Evolutionary conservation across 2,113 vertebrate genomes (phyloP), one percentile per base, ranked within the genome.

Genomic region (Macrotus californicus): DNA sequence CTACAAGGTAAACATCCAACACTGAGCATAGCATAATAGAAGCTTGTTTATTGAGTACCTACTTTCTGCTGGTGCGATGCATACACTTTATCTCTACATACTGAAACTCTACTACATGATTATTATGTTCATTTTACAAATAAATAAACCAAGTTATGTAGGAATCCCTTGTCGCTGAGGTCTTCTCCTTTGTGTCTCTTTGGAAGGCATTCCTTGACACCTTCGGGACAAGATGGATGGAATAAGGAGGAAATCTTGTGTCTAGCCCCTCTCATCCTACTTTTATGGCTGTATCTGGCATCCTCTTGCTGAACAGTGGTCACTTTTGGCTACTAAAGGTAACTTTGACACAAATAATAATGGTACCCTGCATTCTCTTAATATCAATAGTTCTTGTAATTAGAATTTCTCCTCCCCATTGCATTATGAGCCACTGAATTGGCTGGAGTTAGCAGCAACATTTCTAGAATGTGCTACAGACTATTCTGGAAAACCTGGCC

Each of bases 361-460:
- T 48, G 72, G 59, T 29, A 61, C 29, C 61, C 22, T 19, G 41
- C 34, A 59, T 80, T 94, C 14, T 93, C 11, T 26, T 77, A 31
- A 18, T 61, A 88, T 67, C 26, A 22, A 3, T 0, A 52, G 91
- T 76, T 52, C 46, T 70, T 83, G 7, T 0, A 95, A 84, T 94
- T 93, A 94, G 67, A 88, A 75, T 31, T 89, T 61, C 16, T 70
- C 54, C 50, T 64, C 94, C 31, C 86, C 61, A 95, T 83, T 36
- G 96, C 41, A 96, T 84, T 94, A 52, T 61, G 26, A 90, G 88
- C 81, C 50, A 6, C 48, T 91, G 67, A 91, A 73, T 79, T 97
- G 94, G 93, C 92, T 87, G 39, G 6, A 92, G 92, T 94, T 83
- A 12, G 5, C 14, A 61, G 34, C 1, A 85, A 69, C 61, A 91